Evolutionary conservation across 2,797 vertebrate species (phyloP).

Genomic region (Tapera naevia): DNA sequence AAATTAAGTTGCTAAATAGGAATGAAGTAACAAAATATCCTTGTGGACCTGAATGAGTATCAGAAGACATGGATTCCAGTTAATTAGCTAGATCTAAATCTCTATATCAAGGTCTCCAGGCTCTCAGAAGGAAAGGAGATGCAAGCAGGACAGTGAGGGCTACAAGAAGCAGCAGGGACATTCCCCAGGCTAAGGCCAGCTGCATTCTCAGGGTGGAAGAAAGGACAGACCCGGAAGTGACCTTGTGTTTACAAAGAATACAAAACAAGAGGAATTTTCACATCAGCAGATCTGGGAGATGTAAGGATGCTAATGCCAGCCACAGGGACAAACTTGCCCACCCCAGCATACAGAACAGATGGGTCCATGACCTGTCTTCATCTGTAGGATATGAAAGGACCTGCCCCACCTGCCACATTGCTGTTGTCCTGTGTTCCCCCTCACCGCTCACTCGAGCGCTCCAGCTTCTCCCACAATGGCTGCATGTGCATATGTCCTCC

Average conservation of each 20-base stretch:
- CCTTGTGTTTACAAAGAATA: background rate
- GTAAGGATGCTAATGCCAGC: background rate
- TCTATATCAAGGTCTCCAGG: background rate
- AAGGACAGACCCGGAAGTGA: background rate
- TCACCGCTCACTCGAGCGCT: background rate
- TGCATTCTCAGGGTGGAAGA: background rate
- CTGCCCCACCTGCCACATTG: background rate
- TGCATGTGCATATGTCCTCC: background rate
- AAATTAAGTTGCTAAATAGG: background rate
- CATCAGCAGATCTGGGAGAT: background rate
- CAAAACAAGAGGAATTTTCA: background rate
- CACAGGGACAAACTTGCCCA: background rate
- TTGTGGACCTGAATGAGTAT: background rate
- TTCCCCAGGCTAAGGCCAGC: background rate
- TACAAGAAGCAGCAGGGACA: background rate
- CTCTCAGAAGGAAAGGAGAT: background rate
- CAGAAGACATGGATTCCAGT: background rate
- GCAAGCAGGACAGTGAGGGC: background rate
- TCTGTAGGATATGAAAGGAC: background rate
- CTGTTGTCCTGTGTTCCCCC: accelerated
- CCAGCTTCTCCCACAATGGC: background rate
- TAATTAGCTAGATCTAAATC: background rate
- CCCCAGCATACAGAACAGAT: background rate
- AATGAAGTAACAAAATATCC: background rate
- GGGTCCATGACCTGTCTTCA: background rate